Evolutionary conservation across 2,888 invertebrate species (phyloP).

Genomic region (Pandemis corylana): DNA sequence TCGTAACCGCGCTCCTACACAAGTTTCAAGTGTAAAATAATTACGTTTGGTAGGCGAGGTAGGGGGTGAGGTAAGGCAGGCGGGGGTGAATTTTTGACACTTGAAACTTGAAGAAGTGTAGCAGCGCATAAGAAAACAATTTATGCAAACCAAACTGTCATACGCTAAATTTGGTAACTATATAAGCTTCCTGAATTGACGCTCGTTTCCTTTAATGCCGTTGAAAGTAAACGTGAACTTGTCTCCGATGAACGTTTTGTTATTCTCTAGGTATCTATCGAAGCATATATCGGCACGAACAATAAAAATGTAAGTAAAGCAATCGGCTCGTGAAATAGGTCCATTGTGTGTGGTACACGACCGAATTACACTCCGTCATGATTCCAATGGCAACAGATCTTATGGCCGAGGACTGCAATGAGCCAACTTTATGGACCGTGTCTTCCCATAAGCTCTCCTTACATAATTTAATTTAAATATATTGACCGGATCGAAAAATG

Average conservation of each 20-base stretch:
- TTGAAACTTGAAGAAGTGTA: too few species aligned
- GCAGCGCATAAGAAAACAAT: too few species aligned
- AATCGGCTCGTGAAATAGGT: constrained; percentile 79
- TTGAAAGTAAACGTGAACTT: not conserved
- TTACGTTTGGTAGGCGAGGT: too few species aligned
- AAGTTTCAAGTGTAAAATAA: too few species aligned
- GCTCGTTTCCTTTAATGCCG: too few species aligned
- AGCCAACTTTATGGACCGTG: constrained; percentile 34
- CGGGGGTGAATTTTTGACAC: too few species aligned
- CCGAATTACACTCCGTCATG: constrained; percentile 65
- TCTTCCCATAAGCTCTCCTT: constrained; percentile 21
- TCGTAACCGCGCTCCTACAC: too few species aligned
- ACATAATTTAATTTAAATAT: constrained; percentile 2
- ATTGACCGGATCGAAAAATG: too few species aligned
- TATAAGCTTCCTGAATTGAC: too few species aligned
- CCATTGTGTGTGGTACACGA: constrained; percentile 75
- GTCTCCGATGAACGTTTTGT: not conserved
- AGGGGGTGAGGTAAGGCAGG: too few species aligned
- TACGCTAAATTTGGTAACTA: too few species aligned
- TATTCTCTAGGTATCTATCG: constrained; percentile 33
- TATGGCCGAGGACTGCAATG: constrained; percentile 18
- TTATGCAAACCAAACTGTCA: too few species aligned
- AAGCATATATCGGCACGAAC: constrained; percentile 36
- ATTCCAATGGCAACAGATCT: constrained; percentile 22
- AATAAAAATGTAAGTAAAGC: constrained; percentile 67